Evolutionary conservation across 2,888 invertebrate genomes (phyloP).

Genomic region (Macroteleia sp.): DNA sequence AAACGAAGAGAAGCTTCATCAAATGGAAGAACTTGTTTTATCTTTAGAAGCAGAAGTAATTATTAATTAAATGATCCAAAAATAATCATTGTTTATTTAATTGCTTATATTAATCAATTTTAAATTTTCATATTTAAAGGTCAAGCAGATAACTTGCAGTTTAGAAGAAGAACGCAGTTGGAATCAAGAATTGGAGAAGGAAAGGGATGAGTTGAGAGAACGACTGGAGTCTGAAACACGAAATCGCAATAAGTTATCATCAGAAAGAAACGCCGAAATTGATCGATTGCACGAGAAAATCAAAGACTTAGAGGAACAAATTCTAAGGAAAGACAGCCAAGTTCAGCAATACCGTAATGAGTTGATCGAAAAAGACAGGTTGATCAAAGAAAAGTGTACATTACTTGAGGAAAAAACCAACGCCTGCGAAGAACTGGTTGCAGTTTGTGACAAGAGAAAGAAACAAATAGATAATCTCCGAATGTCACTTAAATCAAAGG

Average conservation of each 20-base stretch:
- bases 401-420: conserved; percentile 77
- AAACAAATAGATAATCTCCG: conserved; percentile 84
- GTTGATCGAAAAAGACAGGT: conserved; percentile 75
- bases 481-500: conserved; percentile 81
- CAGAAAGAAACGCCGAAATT: conserved; percentile 73
- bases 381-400: conserved; percentile 75
- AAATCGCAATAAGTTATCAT: conserved; percentile 71
- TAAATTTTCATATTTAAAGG: too few relatives aligned
- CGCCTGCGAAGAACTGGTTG: conserved; percentile 75
- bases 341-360: conserved; percentile 77
- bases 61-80: too few relatives aligned
- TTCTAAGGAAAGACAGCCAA: conserved; percentile 78
- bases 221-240: conserved; percentile 74
- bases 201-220: conserved; percentile 76
- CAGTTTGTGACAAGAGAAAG: conserved; percentile 83
- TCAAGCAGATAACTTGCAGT: conserved; percentile 77
- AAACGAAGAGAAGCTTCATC: conserved; percentile 77
- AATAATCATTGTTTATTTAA: too few relatives aligned
- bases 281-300: conserved; percentile 74
- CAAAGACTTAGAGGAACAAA: conserved; percentile 77
- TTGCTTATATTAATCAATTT: too few relatives aligned
- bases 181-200: conserved; percentile 79
- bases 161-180: conserved; percentile 79
- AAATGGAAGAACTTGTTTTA: conserved; percentile 52
- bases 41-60: conserved; percentile 39